Percentiles rank a stretch among this genome's conserved stretches.
phyloP scores from a whole-genome alignment of 2,113 vertebrate genomes.

The Sinocyclocheilus grahami region DNA sequence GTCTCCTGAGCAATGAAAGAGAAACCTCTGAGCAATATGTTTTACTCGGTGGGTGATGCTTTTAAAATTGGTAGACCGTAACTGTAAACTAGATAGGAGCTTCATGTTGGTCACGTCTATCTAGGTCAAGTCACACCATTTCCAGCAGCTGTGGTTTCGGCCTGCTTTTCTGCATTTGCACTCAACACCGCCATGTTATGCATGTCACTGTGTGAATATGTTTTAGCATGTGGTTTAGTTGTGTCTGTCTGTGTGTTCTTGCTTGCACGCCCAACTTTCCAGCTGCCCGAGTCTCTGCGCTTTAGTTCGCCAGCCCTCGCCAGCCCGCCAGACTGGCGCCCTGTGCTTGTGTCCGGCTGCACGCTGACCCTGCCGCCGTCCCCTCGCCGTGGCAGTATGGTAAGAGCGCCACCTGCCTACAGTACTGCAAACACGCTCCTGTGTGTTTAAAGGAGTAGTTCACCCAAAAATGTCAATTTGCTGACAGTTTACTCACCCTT shows the following conservation, averaged over 20 bases:
- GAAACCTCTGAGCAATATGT: not conserved
- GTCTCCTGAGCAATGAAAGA: not conserved
- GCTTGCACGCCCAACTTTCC: constrained; percentile 57
- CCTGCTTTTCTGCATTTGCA: not conserved
- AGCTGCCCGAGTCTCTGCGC: constrained; percentile 83
- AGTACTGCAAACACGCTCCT: not conserved
- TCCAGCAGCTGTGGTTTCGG: not conserved
- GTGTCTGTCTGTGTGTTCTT: constrained; percentile 9
- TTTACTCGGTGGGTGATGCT: not conserved
- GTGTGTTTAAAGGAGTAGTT: not conserved
- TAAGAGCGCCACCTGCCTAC: constrained; percentile 67
- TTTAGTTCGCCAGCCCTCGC: constrained; percentile 82
- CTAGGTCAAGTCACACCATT: constrained; percentile 23
- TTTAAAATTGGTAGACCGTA: not conserved
- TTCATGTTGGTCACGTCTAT: not conserved
- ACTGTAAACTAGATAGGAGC: not conserved
- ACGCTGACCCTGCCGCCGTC: constrained; percentile 77
- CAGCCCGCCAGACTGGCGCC: constrained; percentile 74
- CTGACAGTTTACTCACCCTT: not conserved
- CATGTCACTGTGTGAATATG: constrained; percentile 12
- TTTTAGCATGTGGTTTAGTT: constrained; percentile 32
- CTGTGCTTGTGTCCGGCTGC: constrained; percentile 69
- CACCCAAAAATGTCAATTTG: fast-evolving
- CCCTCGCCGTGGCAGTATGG: constrained; percentile 83
- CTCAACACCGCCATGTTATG: not conserved